phyloP scores from a whole-genome alignment of 2,113 vertebrate genomes.

The Elaphurus davidianus region DNA sequence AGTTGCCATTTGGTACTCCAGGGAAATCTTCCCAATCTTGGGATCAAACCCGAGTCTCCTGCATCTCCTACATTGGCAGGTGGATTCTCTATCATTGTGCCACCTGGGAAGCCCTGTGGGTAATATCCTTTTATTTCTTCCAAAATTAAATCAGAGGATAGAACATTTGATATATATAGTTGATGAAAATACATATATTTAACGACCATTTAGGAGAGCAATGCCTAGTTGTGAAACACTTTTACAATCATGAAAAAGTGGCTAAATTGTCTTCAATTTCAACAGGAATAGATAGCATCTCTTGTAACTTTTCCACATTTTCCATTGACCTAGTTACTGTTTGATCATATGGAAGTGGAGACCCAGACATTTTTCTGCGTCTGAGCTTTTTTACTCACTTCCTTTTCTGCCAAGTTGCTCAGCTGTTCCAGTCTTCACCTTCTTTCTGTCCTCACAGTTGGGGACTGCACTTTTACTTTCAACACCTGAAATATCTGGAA shows the following conservation, averaged over 20 bases:
- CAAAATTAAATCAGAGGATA: neutral
- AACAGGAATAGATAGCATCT: neutral
- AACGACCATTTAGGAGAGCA: neutral
- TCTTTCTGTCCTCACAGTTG: conserved; percentile 50
- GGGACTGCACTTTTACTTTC: neutral
- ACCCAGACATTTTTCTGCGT: neutral
- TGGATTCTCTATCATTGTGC: neutral
- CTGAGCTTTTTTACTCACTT: neutral
- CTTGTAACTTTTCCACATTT: conserved; percentile 39
- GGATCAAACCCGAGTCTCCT: neutral
- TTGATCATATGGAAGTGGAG: neutral
- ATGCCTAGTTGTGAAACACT: conserved; percentile 25
- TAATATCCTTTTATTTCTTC: neutral
- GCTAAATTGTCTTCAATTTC: conserved; percentile 50
- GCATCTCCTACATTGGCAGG: neutral
- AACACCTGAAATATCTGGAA: conserved; percentile 41
- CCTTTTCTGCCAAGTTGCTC: conserved; percentile 11
- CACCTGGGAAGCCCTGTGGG: neutral
- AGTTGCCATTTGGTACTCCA: neutral
- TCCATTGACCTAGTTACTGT: conserved; percentile 46
- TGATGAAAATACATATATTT: conserved; percentile 27
- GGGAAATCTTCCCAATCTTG: neutral
- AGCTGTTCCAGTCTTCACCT: conserved; percentile 25
- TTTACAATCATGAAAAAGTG: conserved; percentile 51
- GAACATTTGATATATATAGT: neutral